These are phyloP conservation scores for Phalacrocorax brasilianus DNA, from an alignment of 2,113 vertebrate species.

Conservation along the genomic window DNA sequence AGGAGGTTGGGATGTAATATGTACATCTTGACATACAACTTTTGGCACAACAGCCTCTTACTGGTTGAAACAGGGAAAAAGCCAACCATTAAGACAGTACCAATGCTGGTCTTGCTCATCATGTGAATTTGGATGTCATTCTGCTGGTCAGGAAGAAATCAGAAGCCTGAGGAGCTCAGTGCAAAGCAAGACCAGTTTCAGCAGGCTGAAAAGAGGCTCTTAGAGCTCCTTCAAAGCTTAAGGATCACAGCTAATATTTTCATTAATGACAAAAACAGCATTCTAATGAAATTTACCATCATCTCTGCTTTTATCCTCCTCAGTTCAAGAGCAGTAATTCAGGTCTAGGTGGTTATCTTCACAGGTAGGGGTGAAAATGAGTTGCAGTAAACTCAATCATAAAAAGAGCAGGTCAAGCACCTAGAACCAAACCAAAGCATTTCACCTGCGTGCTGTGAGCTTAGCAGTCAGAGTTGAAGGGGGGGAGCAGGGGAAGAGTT, in stretches of 20 bases:
- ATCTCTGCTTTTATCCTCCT: neutral
- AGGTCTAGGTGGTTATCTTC: neutral
- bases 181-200: neutral
- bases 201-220: neutral
- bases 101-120: neutral
- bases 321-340: neutral
- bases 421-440: neutral
- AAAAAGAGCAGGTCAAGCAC: neutral
- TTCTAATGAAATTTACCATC: neutral
- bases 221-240: neutral
- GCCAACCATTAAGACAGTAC: neutral
- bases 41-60: neutral
- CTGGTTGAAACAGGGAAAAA: neutral
- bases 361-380: neutral
- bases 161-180: neutral
- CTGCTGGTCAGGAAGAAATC: neutral
- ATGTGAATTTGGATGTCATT: neutral
- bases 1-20: neutral
- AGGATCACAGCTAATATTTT: neutral
- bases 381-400: neutral
- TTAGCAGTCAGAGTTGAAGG: neutral
- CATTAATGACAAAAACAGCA: neutral
- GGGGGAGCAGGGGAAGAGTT: neutral
- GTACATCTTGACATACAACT: neutral
- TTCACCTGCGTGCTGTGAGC: neutral